A percentile compares a stretch with the other conserved stretches of the same genome.
These are phyloP conservation scores for Apis florea DNA, from an alignment of 1,140 invertebrate genomes.

Conservation along the genomic window DNA sequence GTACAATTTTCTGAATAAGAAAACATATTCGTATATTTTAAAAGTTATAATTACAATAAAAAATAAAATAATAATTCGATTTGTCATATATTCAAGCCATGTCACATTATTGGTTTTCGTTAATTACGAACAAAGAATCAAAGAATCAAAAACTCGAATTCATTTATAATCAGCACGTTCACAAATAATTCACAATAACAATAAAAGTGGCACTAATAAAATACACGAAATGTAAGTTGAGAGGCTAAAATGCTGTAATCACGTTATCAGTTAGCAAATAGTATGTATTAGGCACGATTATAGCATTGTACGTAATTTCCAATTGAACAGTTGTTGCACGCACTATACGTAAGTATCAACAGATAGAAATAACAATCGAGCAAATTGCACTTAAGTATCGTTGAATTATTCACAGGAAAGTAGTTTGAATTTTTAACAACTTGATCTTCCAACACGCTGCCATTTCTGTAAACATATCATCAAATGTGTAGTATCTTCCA, in stretches of 20 bases:
- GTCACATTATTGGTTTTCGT: not conserved
- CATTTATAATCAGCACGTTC: not conserved
- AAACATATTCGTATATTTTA: no score
- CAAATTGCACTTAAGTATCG: slow-evolving; percentile 11
- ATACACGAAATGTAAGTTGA: slow-evolving; percentile 33
- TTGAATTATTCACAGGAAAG: slow-evolving; percentile 28
- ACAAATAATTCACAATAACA: slow-evolving; percentile 4
- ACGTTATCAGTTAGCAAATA: slow-evolving; percentile 25
- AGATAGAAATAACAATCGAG: slow-evolving; percentile 25
- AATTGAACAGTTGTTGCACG: slow-evolving; percentile 54
- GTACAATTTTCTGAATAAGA: no score
- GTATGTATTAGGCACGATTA: slow-evolving; percentile 35
- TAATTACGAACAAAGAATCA: not conserved
- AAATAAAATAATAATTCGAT: no score
- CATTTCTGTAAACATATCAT: not conserved
- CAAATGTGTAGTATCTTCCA: no score
- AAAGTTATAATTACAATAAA: no score
- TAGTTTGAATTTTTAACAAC: slow-evolving; percentile 1
- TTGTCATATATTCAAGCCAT: not conserved
- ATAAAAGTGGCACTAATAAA: slow-evolving; percentile 45
- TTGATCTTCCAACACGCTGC: not conserved
- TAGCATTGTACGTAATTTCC: slow-evolving; percentile 30
- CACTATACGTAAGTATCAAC: slow-evolving; percentile 31
- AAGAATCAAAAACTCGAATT: not conserved
- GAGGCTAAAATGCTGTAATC: slow-evolving; percentile 32